These are phyloP conservation scores for Parapristionchus giblindavisi DNA, from an alignment of 2,888 invertebrate genomes.

Conservation along the genomic window DNA sequence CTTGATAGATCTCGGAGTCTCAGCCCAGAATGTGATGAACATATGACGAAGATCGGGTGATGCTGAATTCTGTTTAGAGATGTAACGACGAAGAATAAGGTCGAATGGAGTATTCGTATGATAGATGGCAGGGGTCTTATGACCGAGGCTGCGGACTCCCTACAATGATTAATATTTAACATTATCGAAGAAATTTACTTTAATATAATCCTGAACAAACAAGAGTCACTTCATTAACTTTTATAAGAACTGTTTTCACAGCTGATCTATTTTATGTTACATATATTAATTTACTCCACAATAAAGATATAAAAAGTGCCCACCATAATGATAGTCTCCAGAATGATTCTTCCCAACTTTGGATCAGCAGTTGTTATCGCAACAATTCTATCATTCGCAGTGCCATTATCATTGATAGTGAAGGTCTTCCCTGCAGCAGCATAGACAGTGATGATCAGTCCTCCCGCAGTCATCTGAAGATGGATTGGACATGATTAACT, in stretches of 20 bases:
- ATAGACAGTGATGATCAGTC: slow-evolving; percentile 22
- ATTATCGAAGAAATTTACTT: neutral
- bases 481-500: neutral
- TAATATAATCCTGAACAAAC: neutral
- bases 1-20: slow-evolving; percentile 32
- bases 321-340: slow-evolving; percentile 23
- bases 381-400: slow-evolving; percentile 34
- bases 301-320: neutral
- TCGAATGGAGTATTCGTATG: slow-evolving; percentile 34
- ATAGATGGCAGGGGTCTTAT: slow-evolving; percentile 6
- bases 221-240: neutral
- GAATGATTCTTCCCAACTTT: slow-evolving; percentile 37
- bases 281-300: too few relatives aligned
- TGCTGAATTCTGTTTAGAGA: slow-evolving; percentile 15
- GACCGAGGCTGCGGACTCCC: neutral
- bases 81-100: slow-evolving; percentile 42
- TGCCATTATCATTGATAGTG: neutral
- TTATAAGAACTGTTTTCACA: neutral
- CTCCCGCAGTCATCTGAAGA: slow-evolving; percentile 13
- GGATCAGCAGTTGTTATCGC: slow-evolving; percentile 40
- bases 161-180: neutral
- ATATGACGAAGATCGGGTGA: slow-evolving; percentile 28
- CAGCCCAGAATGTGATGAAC: slow-evolving; percentile 43
- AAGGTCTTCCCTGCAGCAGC: slow-evolving; percentile 5
- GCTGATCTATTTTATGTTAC: too few relatives aligned